phyloP scores from a whole-genome alignment of 2,888 invertebrate genomes.

The Hirtodrosophila cameraria region DNA sequence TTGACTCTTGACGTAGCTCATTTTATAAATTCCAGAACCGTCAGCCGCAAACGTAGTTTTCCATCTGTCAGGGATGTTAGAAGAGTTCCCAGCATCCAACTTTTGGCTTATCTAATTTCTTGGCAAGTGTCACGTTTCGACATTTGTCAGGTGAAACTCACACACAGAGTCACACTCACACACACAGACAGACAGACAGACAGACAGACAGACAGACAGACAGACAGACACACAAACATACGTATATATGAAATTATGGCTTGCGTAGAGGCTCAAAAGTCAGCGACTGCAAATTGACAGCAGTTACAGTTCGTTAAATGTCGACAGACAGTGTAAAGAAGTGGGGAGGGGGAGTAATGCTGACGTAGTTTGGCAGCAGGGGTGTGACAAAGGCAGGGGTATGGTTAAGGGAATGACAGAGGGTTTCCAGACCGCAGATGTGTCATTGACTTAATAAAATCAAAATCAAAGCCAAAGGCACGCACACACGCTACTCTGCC shows the following conservation, averaged over 20 bases:
- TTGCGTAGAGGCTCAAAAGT: constrained; percentile 68
- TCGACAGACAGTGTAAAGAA: constrained; percentile 34
- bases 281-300: constrained; percentile 81
- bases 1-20: background rate
- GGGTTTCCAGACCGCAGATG: constrained; percentile 71
- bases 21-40: background rate
- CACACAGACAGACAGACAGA: constrained; percentile 5
- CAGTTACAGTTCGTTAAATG: constrained; percentile 81
- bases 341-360: background rate
- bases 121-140: constrained; percentile 79
- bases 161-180: constrained; percentile 20
- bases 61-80: constrained; percentile 24
- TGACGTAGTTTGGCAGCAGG: constrained; percentile 1
- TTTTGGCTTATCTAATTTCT: constrained; percentile 79
- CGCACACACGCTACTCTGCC: constrained; percentile 61
- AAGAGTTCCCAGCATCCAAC: constrained; percentile 29
- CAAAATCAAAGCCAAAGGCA: constrained; percentile 79
- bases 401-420: constrained; percentile 1
- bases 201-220: too few relatives aligned
- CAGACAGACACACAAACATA: background rate
- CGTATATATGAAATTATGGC: constrained; percentile 60
- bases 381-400: background rate
- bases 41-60: constrained; percentile 24
- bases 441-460: constrained; percentile 81
- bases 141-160: constrained; percentile 74